Percentiles rank a stretch among this genome's conserved stretches.
phyloP scores from a whole-genome alignment of 1,140 invertebrate species.

The Ceratosolen fusciceps region DNA sequence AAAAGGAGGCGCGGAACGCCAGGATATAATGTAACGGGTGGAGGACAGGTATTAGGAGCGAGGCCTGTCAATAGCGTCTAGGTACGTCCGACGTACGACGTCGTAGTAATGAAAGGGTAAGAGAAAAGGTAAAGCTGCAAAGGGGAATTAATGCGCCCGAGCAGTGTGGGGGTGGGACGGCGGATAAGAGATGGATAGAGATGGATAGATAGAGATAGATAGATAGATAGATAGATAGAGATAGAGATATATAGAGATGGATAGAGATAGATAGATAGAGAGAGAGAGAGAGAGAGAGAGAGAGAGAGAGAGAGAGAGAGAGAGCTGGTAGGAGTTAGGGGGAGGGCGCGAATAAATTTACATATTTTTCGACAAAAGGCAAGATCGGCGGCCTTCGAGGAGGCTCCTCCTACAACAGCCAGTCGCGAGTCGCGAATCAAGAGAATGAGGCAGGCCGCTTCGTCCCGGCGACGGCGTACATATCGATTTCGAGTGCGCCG shows the following conservation, averaged over 20 bases:
- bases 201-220: neutral
- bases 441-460: constrained; percentile 6
- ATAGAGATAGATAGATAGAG: neutral
- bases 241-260: neutral
- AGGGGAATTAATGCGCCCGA: neutral
- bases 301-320: neutral
- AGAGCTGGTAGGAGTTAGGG: too few relatives aligned
- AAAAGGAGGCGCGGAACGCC: too few relatives aligned
- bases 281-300: constrained; percentile 11
- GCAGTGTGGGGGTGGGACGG: too few relatives aligned
- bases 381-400: constrained; percentile 62
- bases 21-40: too few relatives aligned
- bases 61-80: neutral
- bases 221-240: too few relatives aligned
- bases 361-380: constrained; percentile 63
- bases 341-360: constrained; percentile 57
- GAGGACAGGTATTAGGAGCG: neutral
- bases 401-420: constrained; percentile 52
- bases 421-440: constrained; percentile 5
- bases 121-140: neutral
- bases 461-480: constrained; percentile 6
- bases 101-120: neutral
- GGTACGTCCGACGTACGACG: neutral
- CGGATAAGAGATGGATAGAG: too few relatives aligned
- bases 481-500: constrained; percentile 29